These are phyloP conservation scores for Microctonus hyperodae DNA, from an alignment of 2,888 invertebrate species.

Conservation along the genomic window DNA sequence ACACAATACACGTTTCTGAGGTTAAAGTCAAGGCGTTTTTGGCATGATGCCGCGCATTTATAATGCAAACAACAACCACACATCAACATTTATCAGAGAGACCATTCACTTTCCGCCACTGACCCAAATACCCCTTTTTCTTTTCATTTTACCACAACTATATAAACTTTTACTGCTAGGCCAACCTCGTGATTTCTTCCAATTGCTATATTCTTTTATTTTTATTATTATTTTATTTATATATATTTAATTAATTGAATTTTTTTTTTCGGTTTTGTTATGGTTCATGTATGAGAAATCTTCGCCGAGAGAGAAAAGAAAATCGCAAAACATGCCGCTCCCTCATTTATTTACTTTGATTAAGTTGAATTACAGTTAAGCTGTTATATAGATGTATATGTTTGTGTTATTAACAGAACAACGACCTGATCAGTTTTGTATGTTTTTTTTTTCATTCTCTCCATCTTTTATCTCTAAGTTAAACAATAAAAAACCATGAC, in stretches of 20 bases:
- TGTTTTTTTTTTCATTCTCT: conserved; percentile 3
- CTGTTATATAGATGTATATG: neutral
- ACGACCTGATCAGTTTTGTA: conserved; percentile 20
- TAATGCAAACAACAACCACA: neutral
- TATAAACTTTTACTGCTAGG: conserved; percentile 46
- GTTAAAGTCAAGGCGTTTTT: conserved; percentile 38
- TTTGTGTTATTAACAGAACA: conserved; percentile 10
- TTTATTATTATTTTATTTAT: conserved; percentile 2
- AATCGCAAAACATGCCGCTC: conserved; percentile 29
- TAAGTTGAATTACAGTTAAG: neutral
- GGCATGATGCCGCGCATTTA: conserved; percentile 13
- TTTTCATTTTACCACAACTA: conserved; percentile 40
- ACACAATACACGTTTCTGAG: neutral
- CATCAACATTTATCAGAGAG: conserved; percentile 10
- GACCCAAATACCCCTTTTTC: conserved; percentile 47
- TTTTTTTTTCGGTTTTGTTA: neutral
- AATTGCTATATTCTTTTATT: conserved; percentile 14
- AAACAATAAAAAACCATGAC: conserved; percentile 23
- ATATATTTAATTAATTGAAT: conserved; percentile 24
- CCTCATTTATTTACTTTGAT: conserved; percentile 3
- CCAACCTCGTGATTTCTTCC: conserved; percentile 32
- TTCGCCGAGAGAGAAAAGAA: conserved; percentile 16
- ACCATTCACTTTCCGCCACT: conserved; percentile 55
- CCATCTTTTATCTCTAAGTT: conserved; percentile 4
- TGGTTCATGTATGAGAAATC: conserved; percentile 35